Base-by-base conservation (phyloP, 2,888 invertebrate species). In the Drosophila limbata region DNA sequence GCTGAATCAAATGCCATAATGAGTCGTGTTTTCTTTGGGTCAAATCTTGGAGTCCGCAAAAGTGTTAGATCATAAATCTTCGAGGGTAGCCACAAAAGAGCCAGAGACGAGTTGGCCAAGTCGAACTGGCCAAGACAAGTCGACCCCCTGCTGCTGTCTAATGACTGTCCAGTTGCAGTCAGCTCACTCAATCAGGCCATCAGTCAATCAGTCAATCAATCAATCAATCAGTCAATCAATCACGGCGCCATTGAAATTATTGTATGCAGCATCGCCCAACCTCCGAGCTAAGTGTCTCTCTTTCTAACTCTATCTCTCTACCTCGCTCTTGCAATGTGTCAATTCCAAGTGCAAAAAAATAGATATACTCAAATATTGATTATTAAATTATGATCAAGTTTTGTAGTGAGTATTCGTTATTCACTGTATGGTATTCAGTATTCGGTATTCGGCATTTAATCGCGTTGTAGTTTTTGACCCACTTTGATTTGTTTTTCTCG, bases 351-450 rank as follows among this genome's bases (percentile, higher is more conserved):
- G 57, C 45, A 28, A 65, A 77, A 56, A 28, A 15, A 13, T 44
- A 21, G 8, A 8, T 28, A 66, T 21, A 51, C n/a, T 53, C 47
- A 73, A 47, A 71, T 67, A 59, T 78, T 73, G 66, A 68, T 81
- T 71, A 81, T 77, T 73, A 81, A 84, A 69, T 87, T 82, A 76
- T 79, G 65, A 73, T 69, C 84, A 69, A 73, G 71, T 76, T 87
- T 62, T 70, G 37, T 52, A 53, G 63, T 57, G 56, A 48, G 50
- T 53, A 19, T 51, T 42, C 60, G 39, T 19, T 60, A 47, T 62
- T 63, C 39, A 39, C 45, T 45, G 35, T 37, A 37, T 53, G 25
- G 21, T 48, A 39, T 63, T 63, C 47, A 17, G 21, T 73, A 47
- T 68, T 62, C 48, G 21, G 21, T 53, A 44, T 71, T 65, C 53